A percentile compares a stretch with the other conserved stretches of the same genome.
Evolutionary conservation across 2,113 vertebrate genomes (phyloP).

Genomic region (Leiothrix lutea): DNA sequence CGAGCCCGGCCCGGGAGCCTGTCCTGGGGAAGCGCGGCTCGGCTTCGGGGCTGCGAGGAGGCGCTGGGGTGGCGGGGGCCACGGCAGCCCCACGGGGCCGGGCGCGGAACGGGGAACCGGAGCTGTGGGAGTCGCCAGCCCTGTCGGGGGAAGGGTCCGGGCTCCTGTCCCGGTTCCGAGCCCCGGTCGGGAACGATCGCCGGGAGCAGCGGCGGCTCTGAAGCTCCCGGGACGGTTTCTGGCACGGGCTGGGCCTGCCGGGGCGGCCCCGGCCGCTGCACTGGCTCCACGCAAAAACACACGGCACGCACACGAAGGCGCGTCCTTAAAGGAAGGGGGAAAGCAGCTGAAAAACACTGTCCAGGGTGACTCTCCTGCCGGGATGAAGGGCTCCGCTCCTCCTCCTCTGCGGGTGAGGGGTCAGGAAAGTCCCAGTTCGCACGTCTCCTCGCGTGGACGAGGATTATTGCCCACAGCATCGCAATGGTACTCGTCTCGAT

Average conservation of each 20-base stretch:
- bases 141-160: neutral
- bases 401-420: neutral
- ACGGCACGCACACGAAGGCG: neutral
- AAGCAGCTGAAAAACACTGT: neutral
- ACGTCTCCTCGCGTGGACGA: neutral
- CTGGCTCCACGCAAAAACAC: neutral
- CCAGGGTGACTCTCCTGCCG: neutral
- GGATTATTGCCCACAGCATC: neutral
- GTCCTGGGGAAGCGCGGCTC: neutral
- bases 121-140: neutral
- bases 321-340: neutral
- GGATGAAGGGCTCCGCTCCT: neutral
- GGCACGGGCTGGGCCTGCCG: neutral
- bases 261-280: neutral
- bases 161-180: too few species aligned
- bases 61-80: neutral
- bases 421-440: too few species aligned
- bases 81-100: neutral
- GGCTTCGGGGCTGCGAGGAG: neutral
- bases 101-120: neutral
- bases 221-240: neutral
- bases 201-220: neutral
- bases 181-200: rapidly evolving
- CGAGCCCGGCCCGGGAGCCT: neutral
- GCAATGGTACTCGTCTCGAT: neutral